Conservation (phyloP, 2,797 vertebrate genomes). For the Caiman crocodilus region DNA sequence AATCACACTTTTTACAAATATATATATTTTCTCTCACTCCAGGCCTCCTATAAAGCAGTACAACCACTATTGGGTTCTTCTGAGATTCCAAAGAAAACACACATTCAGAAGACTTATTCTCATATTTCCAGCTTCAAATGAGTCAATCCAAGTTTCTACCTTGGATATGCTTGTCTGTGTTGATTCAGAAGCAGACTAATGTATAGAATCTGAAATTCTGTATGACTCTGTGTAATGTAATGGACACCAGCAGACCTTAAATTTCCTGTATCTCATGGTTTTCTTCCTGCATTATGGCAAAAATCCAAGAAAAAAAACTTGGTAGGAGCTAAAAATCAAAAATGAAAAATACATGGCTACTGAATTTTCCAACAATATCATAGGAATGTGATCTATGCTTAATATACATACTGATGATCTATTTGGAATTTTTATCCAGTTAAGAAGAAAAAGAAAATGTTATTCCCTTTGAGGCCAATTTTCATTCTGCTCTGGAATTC, state of each 20-base stretch:
- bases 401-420: conserved; percentile 65
- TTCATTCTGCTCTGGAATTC: conserved; percentile 75
- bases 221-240: conserved; percentile 62
- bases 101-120: conserved; percentile 73
- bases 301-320: conserved; percentile 61
- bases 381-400: conserved; percentile 68
- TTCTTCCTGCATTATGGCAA: conserved; percentile 64
- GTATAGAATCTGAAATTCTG: conserved; percentile 65
- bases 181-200: conserved; percentile 69
- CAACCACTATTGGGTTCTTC: conserved; percentile 45
- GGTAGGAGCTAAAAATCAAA: neutral
- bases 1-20: conserved; percentile 26
- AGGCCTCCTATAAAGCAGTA: conserved; percentile 59
- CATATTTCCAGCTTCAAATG: conserved; percentile 73
- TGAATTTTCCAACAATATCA: conserved; percentile 76
- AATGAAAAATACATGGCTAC: conserved; percentile 66
- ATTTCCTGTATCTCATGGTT: conserved; percentile 70
- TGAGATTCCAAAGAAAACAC: conserved; percentile 73
- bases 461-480: conserved; percentile 70
- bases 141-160: conserved; percentile 69
- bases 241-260: conserved; percentile 72
- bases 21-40: conserved; percentile 49
- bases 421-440: conserved; percentile 76
- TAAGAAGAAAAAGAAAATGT: conserved; percentile 66
- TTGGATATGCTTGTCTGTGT: conserved; percentile 60